Base-by-base conservation (phyloP, 2,797 vertebrate species). In the Myripristis jacobus region DNA sequence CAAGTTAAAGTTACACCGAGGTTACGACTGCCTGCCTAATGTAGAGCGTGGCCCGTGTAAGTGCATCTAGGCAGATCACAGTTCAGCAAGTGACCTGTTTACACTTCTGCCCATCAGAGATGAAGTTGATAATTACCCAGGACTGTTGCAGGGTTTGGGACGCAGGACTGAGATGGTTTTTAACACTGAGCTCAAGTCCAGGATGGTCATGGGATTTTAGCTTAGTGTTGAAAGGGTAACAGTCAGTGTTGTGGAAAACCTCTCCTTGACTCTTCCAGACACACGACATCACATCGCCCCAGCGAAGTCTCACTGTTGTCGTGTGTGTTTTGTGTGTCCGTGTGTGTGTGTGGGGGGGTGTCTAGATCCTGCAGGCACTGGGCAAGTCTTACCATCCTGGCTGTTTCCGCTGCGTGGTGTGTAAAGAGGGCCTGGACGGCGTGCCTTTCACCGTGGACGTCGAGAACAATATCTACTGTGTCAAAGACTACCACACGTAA, bases 401-500 rank as follows among this genome's bases (percentile, higher is more conserved):
- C 88, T 99, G 98, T 83, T 99, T 99, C 93, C 97, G 98, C 88
- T 99, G 98, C 0, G 96, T 98, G 16, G 95, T 99, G 76, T 99
- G 98, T 80, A 98, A 97, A 0, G 97, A 98, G 79, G 97, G 97
- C 73, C 90, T 99, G 76, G 98, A 99, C 0, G 98, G 98, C 6
- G 97, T 99, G 34, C 98, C 98, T 67, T 99, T 99, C 91, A 99
- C 98, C 0, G 98, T 99, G 65, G 97, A 99, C 1, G 91, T 96
- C 69, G 96, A 98, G 83, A 98, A 97, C 91, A 99, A 99, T 80
- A 98, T 99, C 90, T 99, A 99, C 94, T 99, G 98, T 59, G 98
- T 99, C 82, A 96, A 98, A 90, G 98, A 99, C 91, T 99, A 99
- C 86, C 97, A 99, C 90, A 96, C 95, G 97, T 99, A 93, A 98